A percentile compares a stretch with the other conserved stretches of the same genome.
phyloP scores from a whole-genome alignment of 2,113 vertebrate species.

The Scomber japonicus region DNA sequence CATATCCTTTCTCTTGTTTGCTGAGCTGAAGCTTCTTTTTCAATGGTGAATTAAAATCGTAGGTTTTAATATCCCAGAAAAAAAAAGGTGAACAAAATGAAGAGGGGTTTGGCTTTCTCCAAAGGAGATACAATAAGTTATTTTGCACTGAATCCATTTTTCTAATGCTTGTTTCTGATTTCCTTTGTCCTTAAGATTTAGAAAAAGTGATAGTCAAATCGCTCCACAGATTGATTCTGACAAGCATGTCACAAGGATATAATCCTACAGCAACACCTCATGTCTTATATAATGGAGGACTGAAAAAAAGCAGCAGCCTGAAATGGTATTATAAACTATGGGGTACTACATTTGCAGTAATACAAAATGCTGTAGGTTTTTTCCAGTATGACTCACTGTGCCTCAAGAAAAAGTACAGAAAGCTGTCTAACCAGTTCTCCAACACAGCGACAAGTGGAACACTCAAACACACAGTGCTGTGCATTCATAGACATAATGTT shows the following conservation, averaged over 20 bases:
- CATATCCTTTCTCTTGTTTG: conserved; percentile 15
- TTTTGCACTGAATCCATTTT: conserved; percentile 2
- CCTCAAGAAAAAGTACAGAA: conserved; percentile 53
- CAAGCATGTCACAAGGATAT: conserved; percentile 46
- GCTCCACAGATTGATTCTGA: conserved; percentile 40
- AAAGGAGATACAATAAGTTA: neutral
- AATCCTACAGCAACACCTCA: conserved; percentile 45
- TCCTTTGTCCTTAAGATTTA: neutral
- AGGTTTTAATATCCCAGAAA: neutral
- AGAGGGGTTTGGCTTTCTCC: neutral
- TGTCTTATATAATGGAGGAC: conserved; percentile 61
- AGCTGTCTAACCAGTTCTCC: conserved; percentile 40
- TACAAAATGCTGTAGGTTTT: conserved; percentile 59
- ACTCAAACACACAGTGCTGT: conserved; percentile 8
- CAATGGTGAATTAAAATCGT: conserved; percentile 27
- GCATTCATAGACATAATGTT: neutral
- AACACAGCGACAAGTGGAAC: conserved; percentile 13
- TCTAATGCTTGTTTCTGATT: neutral
- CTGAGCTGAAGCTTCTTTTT: conserved; percentile 40
- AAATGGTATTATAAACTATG: conserved; percentile 42
- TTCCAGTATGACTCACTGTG: conserved; percentile 63
- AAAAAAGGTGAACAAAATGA: neutral
- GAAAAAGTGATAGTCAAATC: conserved; percentile 15
- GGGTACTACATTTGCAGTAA: conserved; percentile 45
- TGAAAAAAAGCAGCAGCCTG: conserved; percentile 60